Percentiles rank a stretch among this genome's conserved stretches.
Conservation (phyloP, 2,797 vertebrate species). For the Salmo trutta region DNA sequence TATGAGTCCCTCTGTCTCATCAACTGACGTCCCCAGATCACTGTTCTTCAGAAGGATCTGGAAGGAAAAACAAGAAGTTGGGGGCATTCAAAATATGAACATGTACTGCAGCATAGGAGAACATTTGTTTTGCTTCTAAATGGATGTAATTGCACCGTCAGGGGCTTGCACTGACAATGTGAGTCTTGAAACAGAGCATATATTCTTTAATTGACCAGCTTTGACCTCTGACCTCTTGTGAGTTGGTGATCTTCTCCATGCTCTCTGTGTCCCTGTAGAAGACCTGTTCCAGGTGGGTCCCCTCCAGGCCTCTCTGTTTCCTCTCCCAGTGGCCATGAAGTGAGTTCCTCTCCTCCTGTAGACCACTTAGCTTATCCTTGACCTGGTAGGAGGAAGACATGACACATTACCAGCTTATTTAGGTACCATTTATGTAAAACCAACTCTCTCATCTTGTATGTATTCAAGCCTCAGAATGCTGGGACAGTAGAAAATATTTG, state of each 20-base stretch:
- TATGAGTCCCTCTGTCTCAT: conserved; percentile 83
- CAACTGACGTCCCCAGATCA: conserved; percentile 77
- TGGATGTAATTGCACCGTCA: not conserved
- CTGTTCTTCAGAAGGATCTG: conserved; percentile 83
- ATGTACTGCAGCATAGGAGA: not conserved
- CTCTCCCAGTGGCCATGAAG: conserved; percentile 79
- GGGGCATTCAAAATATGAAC: no score
- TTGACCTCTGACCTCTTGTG: conserved; percentile 79
- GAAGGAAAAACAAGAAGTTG: not conserved
- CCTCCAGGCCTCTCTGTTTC: conserved; percentile 79
- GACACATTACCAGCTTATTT: not conserved
- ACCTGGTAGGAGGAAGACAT: conserved; percentile 63
- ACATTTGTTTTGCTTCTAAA: not conserved
- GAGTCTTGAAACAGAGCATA: not conserved
- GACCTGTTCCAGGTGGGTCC: conserved; percentile 75
- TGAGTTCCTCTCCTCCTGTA: conserved; percentile 68
- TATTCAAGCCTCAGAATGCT: not conserved
- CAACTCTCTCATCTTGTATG: not conserved
- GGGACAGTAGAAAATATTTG: not conserved
- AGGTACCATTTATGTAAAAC: not conserved
- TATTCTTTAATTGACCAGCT: not conserved
- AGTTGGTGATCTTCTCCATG: conserved; percentile 78
- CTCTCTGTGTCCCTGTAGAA: conserved; percentile 82
- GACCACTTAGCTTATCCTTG: conserved; percentile 72
- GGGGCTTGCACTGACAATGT: not conserved